Evolutionary conservation across 2,797 vertebrate species (phyloP).

Genomic region (Sebastes melanostomus): DNA sequence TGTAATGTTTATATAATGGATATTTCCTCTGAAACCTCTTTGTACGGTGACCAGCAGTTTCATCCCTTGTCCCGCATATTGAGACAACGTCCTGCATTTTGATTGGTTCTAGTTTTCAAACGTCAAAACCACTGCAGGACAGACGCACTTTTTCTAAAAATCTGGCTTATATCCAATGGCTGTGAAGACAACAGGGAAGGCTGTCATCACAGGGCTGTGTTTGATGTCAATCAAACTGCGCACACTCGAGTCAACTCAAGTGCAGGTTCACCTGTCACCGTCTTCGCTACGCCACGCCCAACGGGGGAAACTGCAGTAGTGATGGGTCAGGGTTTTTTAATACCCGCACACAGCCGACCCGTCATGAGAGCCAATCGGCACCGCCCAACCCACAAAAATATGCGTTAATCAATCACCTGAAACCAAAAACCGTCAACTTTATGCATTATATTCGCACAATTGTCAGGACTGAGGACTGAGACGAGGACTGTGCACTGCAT

Average conservation of each 20-base stretch:
- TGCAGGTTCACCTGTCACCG: background rate
- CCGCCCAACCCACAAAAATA: fast-evolving
- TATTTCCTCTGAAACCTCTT: slow-evolving; percentile 1
- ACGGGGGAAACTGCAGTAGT: background rate
- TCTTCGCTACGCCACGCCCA: background rate
- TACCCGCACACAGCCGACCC: background rate
- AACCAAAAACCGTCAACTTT: too few species aligned
- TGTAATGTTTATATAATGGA: slow-evolving; percentile 31
- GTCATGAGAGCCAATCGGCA: background rate
- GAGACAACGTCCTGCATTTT: background rate
- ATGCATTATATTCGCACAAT: too few species aligned
- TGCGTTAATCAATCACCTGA: too few species aligned
- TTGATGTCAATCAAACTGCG: background rate
- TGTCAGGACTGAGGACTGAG: background rate
- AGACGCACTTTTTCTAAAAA: background rate
- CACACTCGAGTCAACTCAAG: background rate
- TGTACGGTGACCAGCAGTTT: background rate
- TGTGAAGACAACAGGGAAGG: background rate
- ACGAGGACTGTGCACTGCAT: too few species aligned
- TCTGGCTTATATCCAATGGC: background rate
- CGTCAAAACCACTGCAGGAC: too few species aligned
- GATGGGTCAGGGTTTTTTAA: background rate
- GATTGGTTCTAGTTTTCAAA: background rate
- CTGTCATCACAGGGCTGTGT: background rate
- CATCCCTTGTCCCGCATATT: background rate